A percentile compares a stretch with the other conserved stretches of the same genome.
These are phyloP conservation scores for Leptinotarsa haldemani DNA, from an alignment of 2,888 invertebrate genomes.

Conservation along the genomic window DNA sequence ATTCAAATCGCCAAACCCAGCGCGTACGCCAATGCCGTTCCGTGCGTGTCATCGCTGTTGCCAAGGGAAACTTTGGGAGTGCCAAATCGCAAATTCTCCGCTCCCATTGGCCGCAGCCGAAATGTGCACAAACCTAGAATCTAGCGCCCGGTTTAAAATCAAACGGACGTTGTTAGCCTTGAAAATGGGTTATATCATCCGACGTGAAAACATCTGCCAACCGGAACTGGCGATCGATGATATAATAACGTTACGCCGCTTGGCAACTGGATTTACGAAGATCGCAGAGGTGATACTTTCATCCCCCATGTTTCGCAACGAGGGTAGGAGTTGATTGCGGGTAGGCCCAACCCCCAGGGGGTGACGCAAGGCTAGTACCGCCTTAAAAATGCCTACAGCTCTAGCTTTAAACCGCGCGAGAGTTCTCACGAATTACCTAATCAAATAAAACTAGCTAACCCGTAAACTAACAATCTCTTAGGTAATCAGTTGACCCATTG, in stretches of 20 bases:
- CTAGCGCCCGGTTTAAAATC: constrained; percentile 48
- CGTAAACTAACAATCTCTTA: constrained; percentile 13
- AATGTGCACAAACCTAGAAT: constrained; percentile 50
- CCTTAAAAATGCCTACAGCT: not conserved
- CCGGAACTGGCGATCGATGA: constrained; percentile 27
- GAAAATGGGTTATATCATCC: constrained; percentile 51
- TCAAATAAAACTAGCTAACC: not conserved
- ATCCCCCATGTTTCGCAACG: constrained; percentile 1
- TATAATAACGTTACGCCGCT: not conserved
- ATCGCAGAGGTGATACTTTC: not conserved
- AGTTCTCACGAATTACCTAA: not conserved
- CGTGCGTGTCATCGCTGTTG: constrained; percentile 56
- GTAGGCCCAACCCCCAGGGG: constrained; percentile 11
- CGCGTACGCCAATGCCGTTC: constrained; percentile 38
- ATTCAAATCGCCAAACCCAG: not conserved
- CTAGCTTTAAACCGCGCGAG: not conserved
- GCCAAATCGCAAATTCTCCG: constrained; percentile 53
- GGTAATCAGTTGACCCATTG: not conserved
- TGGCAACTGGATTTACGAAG: not conserved
- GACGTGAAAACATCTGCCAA: constrained; percentile 50
- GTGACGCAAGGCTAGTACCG: not conserved
- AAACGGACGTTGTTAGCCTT: constrained; percentile 51
- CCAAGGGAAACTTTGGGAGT: constrained; percentile 59
- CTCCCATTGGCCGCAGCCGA: constrained; percentile 53
- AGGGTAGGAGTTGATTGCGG: constrained; percentile 8